These are phyloP conservation scores for Cepaea nemoralis DNA, from an alignment of 1,140 invertebrate genomes.

Conservation along the genomic window DNA sequence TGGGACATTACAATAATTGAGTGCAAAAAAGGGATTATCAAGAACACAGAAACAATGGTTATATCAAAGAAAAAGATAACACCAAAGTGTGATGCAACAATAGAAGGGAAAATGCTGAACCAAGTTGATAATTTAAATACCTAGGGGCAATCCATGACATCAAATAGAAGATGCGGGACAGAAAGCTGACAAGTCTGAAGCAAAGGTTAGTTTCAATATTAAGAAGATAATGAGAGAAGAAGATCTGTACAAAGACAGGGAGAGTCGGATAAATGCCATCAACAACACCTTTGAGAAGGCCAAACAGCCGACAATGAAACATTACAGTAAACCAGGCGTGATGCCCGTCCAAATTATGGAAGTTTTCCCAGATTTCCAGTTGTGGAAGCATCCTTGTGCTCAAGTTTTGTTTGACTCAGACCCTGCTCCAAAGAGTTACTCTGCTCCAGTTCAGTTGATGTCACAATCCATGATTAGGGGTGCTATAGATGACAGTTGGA, in stretches of 20 bases:
- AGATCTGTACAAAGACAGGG: conserved; percentile 94
- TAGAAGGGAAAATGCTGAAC: too few species aligned
- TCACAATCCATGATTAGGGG: conserved; percentile 97
- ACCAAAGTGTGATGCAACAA: too few species aligned
- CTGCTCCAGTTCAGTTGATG: conserved; percentile 83
- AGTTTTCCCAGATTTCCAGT: conserved; percentile 93
- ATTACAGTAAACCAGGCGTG: conserved; percentile 95
- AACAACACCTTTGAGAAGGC: conserved; percentile 97
- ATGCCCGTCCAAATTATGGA: conserved; percentile 89
- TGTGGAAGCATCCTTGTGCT: conserved; percentile 97
- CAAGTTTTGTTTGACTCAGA: conserved; percentile 97
- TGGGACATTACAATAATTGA: too few species aligned
- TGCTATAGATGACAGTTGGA: too few species aligned
- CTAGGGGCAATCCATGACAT: too few species aligned
- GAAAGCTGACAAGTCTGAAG: conserved; percentile 96
- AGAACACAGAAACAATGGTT: too few species aligned
- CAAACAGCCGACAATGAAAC: conserved; percentile 84
- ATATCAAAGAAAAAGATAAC: too few species aligned
- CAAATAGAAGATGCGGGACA: too few species aligned
- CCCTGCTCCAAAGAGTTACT: conserved; percentile 79
- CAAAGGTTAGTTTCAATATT: conserved; percentile 95
- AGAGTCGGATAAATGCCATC: conserved; percentile 97
- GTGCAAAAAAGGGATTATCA: too few species aligned
- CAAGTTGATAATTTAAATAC: too few species aligned
- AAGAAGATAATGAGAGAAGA: conserved; percentile 96